Evolutionary conservation across 2,797 vertebrate species (phyloP).

Genomic region (Sebastes minor): DNA sequence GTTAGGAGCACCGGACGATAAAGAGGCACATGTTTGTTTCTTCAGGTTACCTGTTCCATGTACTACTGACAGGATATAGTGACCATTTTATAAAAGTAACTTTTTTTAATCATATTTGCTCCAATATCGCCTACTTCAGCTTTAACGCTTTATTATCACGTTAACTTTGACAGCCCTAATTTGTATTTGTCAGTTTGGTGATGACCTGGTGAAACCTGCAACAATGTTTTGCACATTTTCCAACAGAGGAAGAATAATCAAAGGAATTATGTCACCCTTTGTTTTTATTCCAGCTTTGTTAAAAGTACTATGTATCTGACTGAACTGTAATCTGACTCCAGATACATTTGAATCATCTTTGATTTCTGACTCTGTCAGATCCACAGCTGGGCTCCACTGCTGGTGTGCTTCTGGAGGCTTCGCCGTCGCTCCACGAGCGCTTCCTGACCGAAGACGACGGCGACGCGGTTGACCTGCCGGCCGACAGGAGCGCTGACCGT

Average conservation of each 20-base stretch:
- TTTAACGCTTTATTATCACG: too few relatives aligned
- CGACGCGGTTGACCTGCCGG: neutral
- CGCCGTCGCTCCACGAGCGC: conserved; percentile 62
- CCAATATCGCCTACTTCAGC: too few relatives aligned
- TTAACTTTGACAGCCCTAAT: too few relatives aligned
- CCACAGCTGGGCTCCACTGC: conserved; percentile 59
- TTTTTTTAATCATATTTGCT: too few relatives aligned
- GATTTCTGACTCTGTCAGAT: conserved; percentile 63
- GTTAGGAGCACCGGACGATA: too few relatives aligned
- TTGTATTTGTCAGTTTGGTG: too few relatives aligned
- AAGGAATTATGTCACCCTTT: too few relatives aligned
- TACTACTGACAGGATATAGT: too few relatives aligned
- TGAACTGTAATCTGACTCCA: neutral
- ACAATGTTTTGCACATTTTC: too few relatives aligned
- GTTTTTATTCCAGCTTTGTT: neutral
- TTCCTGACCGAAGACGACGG: conserved; percentile 52
- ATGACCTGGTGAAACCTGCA: neutral
- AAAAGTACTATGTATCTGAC: neutral
- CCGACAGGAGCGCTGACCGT: conserved; percentile 64
- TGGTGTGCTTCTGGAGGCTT: conserved; percentile 35
- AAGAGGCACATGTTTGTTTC: too few relatives aligned
- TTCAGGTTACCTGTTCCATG: too few relatives aligned
- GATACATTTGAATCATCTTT: neutral
- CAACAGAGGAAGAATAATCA: neutral
- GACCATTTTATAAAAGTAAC: too few relatives aligned